Percentiles rank a stretch among this genome's conserved stretches.
phyloP scores from a whole-genome alignment of 2,797 vertebrate species.

The Helostoma temminkii region DNA sequence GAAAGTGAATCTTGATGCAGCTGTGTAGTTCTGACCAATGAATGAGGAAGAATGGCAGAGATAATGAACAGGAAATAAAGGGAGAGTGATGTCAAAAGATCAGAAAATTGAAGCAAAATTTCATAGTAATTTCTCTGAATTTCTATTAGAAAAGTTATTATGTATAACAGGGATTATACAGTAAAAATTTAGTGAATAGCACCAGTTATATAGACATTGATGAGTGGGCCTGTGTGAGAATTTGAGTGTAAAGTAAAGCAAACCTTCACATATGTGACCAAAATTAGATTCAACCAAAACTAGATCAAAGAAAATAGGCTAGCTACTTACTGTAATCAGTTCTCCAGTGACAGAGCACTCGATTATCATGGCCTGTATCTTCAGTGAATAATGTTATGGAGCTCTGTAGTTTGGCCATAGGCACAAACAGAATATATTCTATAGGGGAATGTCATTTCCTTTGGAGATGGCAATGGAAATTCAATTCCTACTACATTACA shows the following conservation, averaged over 20 bases:
- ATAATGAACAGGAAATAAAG: too few relatives aligned
- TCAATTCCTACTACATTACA: background rate
- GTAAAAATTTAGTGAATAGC: background rate
- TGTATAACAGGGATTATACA: too few relatives aligned
- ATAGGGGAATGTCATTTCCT: background rate
- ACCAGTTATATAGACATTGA: background rate
- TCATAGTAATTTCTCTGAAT: background rate
- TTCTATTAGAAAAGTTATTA: background rate
- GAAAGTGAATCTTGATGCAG: too few relatives aligned
- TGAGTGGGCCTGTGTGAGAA: background rate
- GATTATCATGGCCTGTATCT: constrained; percentile 50
- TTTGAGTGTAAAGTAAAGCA: constrained; percentile 4
- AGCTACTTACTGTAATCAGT: constrained; percentile 36
- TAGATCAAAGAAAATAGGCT: constrained; percentile 57
- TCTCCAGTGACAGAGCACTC: constrained; percentile 30
- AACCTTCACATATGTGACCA: constrained; percentile 7
- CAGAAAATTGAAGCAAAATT: too few relatives aligned
- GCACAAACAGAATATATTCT: constrained; percentile 1
- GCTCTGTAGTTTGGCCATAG: constrained; percentile 12
- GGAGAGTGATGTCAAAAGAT: too few relatives aligned
- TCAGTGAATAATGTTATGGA: background rate
- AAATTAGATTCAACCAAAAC: constrained; percentile 45
- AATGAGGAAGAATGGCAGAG: too few relatives aligned
- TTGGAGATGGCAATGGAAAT: background rate
- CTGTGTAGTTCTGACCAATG: too few relatives aligned